Base-by-base conservation (phyloP, 2,797 vertebrate genomes). In the Allobates femoralis region DNA sequence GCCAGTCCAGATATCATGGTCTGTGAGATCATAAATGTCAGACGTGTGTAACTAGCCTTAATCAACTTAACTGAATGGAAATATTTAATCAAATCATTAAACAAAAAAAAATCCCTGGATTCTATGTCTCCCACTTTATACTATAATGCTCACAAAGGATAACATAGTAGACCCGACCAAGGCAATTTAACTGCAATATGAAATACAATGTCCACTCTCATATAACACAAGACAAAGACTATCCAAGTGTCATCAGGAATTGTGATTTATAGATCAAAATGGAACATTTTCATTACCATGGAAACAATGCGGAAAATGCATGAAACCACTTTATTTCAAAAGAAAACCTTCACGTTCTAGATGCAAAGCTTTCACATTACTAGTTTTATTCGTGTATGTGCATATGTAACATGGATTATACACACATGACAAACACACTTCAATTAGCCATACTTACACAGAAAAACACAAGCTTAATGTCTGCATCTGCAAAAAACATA, bases 231-330 rank as follows among this genome's bases (percentile, higher is more conserved):
- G n/a, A 73, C 41, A 46, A 46, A 18, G 66, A 83, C 8, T 23
- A 73, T 66, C 15, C n/a, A 62, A 14, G 69, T 67, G 10, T 51
- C 32, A 30, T 46, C 30, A 30, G 10, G 1, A 84, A 32, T 26
- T 51, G 55, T 60, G 58, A 60, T 53, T 16, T 28, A 58, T 12
- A 58, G 23, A 83, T 62, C 26, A 75, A 62, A 75, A 56, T 10
- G 71, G n/a, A n/a, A 69, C 5, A 14, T 30, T 64, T 69, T 76
- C 56, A 84, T 76, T 62, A 30, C 73, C 83, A 84, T 77, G 83
- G 83, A 66, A 75, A 84, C 83, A 66, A 16, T 18, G 73, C n/a
- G 66, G 56, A 71, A 71, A 55, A 71, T 62, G 19, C 55, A 62
- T 62, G 28, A 60, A 58, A 14, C 28, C 28, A 34, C 51, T 19